phyloP scores from a whole-genome alignment of 2,113 vertebrate species.

The Noctilio leporinus region DNA sequence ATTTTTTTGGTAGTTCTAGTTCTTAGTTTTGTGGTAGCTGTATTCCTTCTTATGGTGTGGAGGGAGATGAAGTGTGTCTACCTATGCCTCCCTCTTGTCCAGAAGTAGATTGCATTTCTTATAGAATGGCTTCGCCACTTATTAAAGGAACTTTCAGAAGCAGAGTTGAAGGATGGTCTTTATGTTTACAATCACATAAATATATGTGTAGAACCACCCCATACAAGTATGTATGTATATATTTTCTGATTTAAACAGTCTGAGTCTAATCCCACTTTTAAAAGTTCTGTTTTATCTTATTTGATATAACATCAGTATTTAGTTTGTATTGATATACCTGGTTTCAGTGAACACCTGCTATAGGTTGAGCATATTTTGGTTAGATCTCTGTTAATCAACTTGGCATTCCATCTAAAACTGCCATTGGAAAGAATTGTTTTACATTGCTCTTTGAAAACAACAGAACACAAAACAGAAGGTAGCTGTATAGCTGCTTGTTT shows the following conservation, averaged over 20 bases:
- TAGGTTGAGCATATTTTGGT: not conserved
- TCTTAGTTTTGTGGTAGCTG: no score
- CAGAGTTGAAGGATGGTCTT: not conserved
- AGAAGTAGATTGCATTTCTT: not conserved
- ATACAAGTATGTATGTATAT: not conserved
- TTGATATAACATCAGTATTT: not conserved
- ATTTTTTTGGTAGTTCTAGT: no score
- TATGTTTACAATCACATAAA: not conserved
- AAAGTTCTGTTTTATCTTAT: not conserved
- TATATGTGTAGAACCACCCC: not conserved
- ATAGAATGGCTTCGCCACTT: not conserved
- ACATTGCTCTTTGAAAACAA: not conserved
- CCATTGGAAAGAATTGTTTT: not conserved
- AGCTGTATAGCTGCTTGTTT: constrained; percentile 5
- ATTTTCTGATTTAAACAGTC: not conserved
- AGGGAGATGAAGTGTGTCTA: no score
- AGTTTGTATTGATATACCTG: not conserved
- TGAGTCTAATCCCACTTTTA: not conserved
- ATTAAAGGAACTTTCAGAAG: not conserved
- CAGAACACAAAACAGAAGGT: not conserved
- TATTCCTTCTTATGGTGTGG: no score
- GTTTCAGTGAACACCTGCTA: constrained; percentile 13
- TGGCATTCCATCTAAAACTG: constrained; percentile 24
- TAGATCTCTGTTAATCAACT: constrained; percentile 17
- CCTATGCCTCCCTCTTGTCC: no score